Conservation (phyloP, 2,797 vertebrate species). For the Echeneis naucrates region DNA sequence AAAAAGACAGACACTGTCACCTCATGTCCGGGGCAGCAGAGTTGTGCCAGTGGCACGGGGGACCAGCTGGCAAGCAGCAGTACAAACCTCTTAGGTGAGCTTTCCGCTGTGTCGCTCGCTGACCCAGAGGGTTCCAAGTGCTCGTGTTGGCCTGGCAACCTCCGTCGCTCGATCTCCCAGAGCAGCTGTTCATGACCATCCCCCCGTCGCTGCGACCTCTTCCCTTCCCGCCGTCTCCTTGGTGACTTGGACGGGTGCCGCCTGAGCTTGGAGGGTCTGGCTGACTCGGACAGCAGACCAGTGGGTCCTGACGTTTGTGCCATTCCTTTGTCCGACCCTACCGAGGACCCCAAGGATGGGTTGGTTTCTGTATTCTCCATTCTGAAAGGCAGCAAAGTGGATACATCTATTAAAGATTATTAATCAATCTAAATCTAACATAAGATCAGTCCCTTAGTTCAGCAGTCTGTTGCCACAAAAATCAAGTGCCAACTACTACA, state of each 20-base stretch:
- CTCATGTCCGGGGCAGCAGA: slow-evolving; percentile 58
- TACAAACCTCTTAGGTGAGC: slow-evolving; percentile 83
- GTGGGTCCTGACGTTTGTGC: slow-evolving; percentile 31
- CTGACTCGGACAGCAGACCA: slow-evolving; percentile 58
- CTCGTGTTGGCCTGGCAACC: slow-evolving; percentile 81
- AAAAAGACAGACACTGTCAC: slow-evolving; percentile 42
- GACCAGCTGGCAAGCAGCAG: slow-evolving; percentile 76
- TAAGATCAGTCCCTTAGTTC: neutral
- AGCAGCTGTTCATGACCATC: slow-evolving; percentile 79
- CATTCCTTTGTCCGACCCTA: slow-evolving; percentile 42
- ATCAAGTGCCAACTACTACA: neutral
- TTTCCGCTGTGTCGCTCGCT: slow-evolving; percentile 75
- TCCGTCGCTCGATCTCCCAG: slow-evolving; percentile 63
- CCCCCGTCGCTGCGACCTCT: slow-evolving; percentile 70
- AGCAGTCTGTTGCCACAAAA: neutral
- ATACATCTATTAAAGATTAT: neutral
- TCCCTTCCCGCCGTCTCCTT: slow-evolving; percentile 80
- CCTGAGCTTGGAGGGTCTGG: slow-evolving; percentile 68
- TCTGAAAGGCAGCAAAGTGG: slow-evolving; percentile 37
- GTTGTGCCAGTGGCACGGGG: slow-evolving; percentile 47
- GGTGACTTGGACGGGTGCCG: slow-evolving; percentile 77
- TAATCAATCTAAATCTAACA: neutral
- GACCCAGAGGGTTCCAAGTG: slow-evolving; percentile 74
- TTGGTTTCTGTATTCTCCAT: slow-evolving; percentile 75
- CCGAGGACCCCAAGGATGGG: slow-evolving; percentile 14